A percentile compares a stretch with the other conserved stretches of the same genome.
Evolutionary conservation across 2,113 vertebrate genomes (phyloP).

Genomic region (Stegostoma tigrinum): DNA sequence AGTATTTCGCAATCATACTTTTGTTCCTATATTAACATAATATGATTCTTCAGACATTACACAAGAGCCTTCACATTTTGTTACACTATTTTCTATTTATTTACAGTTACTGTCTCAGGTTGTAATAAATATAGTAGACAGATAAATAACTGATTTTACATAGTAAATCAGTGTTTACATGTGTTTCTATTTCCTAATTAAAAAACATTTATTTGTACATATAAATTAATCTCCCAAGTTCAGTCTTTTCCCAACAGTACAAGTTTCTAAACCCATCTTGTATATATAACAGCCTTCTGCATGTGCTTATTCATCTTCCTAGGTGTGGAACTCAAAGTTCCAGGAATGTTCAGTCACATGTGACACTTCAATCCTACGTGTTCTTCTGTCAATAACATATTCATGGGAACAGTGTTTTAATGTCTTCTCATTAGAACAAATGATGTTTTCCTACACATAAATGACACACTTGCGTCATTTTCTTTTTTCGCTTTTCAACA

Average conservation of each 20-base stretch:
- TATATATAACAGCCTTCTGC: neutral
- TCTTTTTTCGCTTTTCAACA: neutral
- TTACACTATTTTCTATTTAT: slow-evolving; percentile 6
- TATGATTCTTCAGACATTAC: neutral
- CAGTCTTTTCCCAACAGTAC: neutral
- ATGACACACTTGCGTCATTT: neutral
- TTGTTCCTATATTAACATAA: neutral
- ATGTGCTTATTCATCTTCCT: slow-evolving; percentile 3
- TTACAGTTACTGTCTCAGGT: neutral
- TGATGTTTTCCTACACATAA: neutral
- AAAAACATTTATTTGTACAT: slow-evolving; percentile 1
- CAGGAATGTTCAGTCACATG: neutral
- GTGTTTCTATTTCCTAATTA: neutral
- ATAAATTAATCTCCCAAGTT: neutral
- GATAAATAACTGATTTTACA: neutral
- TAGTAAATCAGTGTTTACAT: neutral
- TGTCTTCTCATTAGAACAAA: neutral
- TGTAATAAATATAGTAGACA: neutral
- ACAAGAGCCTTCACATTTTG: neutral
- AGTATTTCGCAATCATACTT: neutral
- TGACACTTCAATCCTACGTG: neutral
- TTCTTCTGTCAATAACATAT: slow-evolving; percentile 5
- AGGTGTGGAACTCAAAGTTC: neutral
- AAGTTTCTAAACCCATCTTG: neutral
- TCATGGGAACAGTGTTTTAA: neutral